These are phyloP conservation scores for Tetrao urogallus DNA, from an alignment of 2,113 vertebrate genomes.

Conservation along the genomic window DNA sequence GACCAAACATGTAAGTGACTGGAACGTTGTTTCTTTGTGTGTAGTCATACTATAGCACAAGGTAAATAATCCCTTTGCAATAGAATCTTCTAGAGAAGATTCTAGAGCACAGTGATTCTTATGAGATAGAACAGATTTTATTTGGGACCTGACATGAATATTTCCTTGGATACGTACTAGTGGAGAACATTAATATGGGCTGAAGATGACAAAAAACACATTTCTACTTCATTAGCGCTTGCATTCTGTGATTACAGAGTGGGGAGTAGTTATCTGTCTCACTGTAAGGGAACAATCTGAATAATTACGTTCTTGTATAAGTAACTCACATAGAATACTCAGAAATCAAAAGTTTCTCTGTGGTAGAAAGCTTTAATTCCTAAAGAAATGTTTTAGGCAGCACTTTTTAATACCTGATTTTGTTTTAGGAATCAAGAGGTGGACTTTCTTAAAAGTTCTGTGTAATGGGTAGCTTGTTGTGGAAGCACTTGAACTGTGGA, in stretches of 20 bases:
- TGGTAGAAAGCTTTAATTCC: background rate
- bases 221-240: background rate
- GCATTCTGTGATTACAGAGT: background rate
- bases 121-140: background rate
- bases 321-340: background rate
- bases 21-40: background rate
- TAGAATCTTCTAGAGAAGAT: conserved; percentile 26
- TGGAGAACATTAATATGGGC: background rate
- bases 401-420: background rate
- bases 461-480: background rate
- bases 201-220: background rate
- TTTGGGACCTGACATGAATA: background rate
- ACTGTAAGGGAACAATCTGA: background rate
- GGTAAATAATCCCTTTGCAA: conserved; percentile 16
- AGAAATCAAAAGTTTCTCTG: background rate
- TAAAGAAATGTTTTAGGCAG: background rate
- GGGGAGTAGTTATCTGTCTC: background rate
- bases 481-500: background rate
- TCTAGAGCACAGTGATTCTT: background rate
- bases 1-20: background rate
- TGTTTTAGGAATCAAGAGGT: background rate
- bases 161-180: background rate
- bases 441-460: background rate
- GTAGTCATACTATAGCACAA: background rate
- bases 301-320: background rate